Conservation (phyloP, 1,140 invertebrate genomes). For the Hormaphis cornu region DNA sequence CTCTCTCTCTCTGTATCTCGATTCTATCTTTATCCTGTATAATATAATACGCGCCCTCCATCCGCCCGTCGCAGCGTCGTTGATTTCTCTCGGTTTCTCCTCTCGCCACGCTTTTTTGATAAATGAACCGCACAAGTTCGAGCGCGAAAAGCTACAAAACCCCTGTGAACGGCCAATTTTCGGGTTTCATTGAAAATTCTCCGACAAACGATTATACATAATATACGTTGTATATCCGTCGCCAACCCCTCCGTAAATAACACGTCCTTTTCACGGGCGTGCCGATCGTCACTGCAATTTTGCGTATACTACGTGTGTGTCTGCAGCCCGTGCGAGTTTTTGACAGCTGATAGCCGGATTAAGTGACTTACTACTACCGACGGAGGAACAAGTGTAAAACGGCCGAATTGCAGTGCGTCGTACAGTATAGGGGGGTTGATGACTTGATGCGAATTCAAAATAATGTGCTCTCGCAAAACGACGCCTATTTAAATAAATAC, state of each 20-base stretch:
- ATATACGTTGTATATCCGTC: too few relatives aligned
- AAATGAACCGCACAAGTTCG: slow-evolving; percentile 11
- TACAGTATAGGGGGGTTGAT: neutral
- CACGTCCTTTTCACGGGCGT: neutral
- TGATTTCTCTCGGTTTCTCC: too few relatives aligned
- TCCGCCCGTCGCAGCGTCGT: too few relatives aligned
- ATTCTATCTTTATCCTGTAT: neutral
- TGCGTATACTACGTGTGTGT: too few relatives aligned
- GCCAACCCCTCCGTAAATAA: slow-evolving; percentile 27
- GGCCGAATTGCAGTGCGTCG: neutral
- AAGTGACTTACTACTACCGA: slow-evolving; percentile 31
- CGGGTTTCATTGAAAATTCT: slow-evolving; percentile 10
- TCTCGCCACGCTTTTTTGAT: neutral
- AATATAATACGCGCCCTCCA: too few relatives aligned
- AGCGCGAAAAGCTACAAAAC: neutral
- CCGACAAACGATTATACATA: too few relatives aligned
- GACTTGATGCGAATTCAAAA: slow-evolving; percentile 12
- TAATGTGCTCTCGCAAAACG: slow-evolving; percentile 1
- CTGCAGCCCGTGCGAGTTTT: slow-evolving; percentile 17
- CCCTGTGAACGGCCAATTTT: neutral
- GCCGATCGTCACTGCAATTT: neutral
- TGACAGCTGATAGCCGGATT: slow-evolving; percentile 30
- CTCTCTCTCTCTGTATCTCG: neutral
- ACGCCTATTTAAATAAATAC: slow-evolving; percentile 7
- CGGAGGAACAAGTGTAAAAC: slow-evolving; percentile 30